phyloP scores from a whole-genome alignment of 2,888 invertebrate species.

The Drosophila meridiana region DNA sequence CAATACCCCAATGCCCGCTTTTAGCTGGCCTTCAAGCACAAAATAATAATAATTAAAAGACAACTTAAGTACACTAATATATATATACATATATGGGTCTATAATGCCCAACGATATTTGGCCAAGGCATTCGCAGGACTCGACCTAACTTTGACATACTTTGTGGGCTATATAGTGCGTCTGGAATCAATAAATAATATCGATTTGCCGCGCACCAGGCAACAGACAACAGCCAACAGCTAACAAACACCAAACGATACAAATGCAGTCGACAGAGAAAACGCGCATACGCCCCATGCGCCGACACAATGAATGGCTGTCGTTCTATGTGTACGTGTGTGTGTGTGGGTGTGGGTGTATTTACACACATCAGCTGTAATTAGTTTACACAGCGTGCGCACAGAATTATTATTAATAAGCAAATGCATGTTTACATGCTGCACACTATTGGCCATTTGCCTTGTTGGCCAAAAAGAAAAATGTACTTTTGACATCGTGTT shows the following conservation, averaged over 20 bases:
- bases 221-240: slow-evolving; percentile 28
- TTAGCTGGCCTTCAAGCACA: slow-evolving; percentile 30
- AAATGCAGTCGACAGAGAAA: slow-evolving; percentile 37
- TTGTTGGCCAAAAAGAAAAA: slow-evolving; percentile 16
- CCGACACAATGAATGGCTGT: neutral
- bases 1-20: slow-evolving; percentile 25
- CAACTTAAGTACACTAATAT: slow-evolving; percentile 17
- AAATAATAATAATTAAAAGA: slow-evolving; percentile 70
- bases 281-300: slow-evolving; percentile 59
- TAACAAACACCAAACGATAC: slow-evolving; percentile 32
- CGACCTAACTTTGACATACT: slow-evolving; percentile 76
- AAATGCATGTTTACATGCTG: slow-evolving; percentile 52
- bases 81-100: slow-evolving; percentile 3
- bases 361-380: slow-evolving; percentile 64
- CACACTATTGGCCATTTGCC: slow-evolving; percentile 9
- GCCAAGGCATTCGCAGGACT: slow-evolving; percentile 52
- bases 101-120: slow-evolving; percentile 12
- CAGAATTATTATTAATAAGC: slow-evolving; percentile 60
- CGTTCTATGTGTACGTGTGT: slow-evolving; percentile 3
- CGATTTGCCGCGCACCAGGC: slow-evolving; percentile 59
- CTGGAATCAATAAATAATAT: slow-evolving; percentile 71
- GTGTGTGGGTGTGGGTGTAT: slow-evolving; percentile 20
- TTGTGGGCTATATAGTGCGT: slow-evolving; percentile 25
- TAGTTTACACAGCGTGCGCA: slow-evolving; percentile 60
- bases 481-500: slow-evolving; percentile 16